Conservation (phyloP, 2,113 vertebrate species). For the Ascaphus truei region DNA sequence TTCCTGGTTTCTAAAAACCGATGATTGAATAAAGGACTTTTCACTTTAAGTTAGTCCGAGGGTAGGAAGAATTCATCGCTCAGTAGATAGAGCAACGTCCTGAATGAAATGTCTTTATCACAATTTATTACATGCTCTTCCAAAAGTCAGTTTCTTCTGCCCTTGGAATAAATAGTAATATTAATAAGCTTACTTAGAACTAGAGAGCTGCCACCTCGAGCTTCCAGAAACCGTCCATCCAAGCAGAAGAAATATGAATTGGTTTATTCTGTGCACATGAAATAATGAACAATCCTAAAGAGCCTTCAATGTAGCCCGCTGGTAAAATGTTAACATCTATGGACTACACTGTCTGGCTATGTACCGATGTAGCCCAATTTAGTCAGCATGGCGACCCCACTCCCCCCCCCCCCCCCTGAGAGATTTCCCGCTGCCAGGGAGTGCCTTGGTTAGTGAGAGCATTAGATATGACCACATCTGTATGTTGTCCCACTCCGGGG, state of each 20-base stretch:
- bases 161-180: conserved; percentile 30
- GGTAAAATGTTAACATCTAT: background rate
- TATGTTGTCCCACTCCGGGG: too few relatives aligned
- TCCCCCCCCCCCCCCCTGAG: too few relatives aligned
- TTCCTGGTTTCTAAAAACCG: conserved; percentile 20
- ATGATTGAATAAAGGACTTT: conserved; percentile 22
- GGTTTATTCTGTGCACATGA: background rate
- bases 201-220: background rate
- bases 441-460: too few relatives aligned
- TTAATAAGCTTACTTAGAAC: conserved; percentile 8
- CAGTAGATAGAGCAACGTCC: conserved; percentile 11
- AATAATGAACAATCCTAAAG: background rate
- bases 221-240: background rate
- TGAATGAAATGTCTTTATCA: conserved; percentile 22
- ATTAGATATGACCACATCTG: too few relatives aligned
- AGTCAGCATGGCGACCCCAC: too few relatives aligned
- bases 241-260: background rate
- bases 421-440: too few relatives aligned
- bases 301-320: background rate
- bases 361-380: too few relatives aligned
- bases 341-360: too few relatives aligned
- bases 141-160: background rate
- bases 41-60: conserved; percentile 20
- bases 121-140: conserved; percentile 23
- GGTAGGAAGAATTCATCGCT: conserved; percentile 19